These are phyloP conservation scores for Galaxias olidus DNA, from an alignment of 2,797 vertebrate species.

Conservation along the genomic window DNA sequence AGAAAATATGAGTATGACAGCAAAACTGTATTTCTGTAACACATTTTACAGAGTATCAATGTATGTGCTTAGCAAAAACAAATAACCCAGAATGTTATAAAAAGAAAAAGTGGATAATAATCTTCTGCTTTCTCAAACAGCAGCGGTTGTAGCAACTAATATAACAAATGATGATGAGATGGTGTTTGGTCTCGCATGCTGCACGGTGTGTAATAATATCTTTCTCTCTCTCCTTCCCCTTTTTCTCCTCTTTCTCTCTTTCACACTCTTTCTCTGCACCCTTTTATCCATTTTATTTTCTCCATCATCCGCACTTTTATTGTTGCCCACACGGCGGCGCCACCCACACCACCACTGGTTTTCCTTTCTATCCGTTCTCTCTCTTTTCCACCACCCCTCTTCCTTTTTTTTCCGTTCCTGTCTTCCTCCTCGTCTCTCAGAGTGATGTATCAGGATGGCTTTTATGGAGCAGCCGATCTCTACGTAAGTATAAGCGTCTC, in stretches of 20 bases:
- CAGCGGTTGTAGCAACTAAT: background rate
- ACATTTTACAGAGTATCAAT: too few relatives aligned
- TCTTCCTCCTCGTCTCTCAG: slow-evolving; percentile 74
- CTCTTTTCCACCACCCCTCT: slow-evolving; percentile 5
- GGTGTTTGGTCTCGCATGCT: slow-evolving; percentile 77
- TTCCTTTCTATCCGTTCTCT: slow-evolving; percentile 14
- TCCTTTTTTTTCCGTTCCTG: slow-evolving; percentile 19
- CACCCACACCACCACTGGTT: background rate
- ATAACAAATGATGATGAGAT: slow-evolving; percentile 72
- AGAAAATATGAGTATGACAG: too few relatives aligned
- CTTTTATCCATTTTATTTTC: slow-evolving; percentile 41
- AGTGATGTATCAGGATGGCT: slow-evolving; percentile 99
- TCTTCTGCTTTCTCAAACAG: too few relatives aligned
- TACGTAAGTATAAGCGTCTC: slow-evolving; percentile 93
- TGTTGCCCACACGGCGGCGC: slow-evolving; percentile 70
- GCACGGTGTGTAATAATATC: slow-evolving; percentile 78
- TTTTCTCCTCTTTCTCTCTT: slow-evolving; percentile 60
- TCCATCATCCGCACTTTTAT: slow-evolving; percentile 36
- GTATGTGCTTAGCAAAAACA: too few relatives aligned
- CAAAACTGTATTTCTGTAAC: too few relatives aligned
- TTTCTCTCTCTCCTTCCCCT: slow-evolving; percentile 50
- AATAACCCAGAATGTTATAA: too few relatives aligned
- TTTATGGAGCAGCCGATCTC: slow-evolving; percentile 98
- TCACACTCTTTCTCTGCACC: slow-evolving; percentile 60
- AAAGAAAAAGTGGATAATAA: too few relatives aligned